Percentiles rank a stretch among this genome's conserved stretches.
Conservation (phyloP, 2,113 vertebrate species). For the Antennarius striatus region DNA sequence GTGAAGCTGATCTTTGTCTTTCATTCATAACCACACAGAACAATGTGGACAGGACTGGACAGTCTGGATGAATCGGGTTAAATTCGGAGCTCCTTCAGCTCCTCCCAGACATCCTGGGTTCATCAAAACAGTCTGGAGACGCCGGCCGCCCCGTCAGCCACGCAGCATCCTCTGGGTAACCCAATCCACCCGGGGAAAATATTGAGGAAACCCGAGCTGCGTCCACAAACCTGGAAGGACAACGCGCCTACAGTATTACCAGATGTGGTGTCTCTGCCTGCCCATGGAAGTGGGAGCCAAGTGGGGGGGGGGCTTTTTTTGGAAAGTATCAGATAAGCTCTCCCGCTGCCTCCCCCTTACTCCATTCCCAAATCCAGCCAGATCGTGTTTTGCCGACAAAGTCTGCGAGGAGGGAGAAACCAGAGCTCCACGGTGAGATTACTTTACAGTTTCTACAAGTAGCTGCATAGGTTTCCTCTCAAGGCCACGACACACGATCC, state of each 20-base stretch:
- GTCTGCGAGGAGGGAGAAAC: constrained; percentile 93
- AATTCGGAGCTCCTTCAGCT: constrained; percentile 66
- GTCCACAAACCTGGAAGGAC: constrained; percentile 88
- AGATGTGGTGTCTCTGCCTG: constrained; percentile 97
- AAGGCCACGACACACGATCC: constrained; percentile 92
- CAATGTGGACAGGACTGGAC: not conserved
- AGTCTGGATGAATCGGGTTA: constrained; percentile 63
- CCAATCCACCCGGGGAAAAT: constrained; percentile 87
- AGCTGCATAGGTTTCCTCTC: constrained; percentile 92
- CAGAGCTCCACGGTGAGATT: constrained; percentile 85
- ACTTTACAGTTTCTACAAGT: constrained; percentile 96
- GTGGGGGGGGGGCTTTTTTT: constrained; percentile 78
- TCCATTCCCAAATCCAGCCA: constrained; percentile 94
- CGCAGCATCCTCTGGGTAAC: constrained; percentile 89
- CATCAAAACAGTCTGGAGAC: constrained; percentile 68
- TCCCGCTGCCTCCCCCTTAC: constrained; percentile 68
- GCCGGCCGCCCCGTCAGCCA: constrained; percentile 70
- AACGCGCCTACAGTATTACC: constrained; percentile 97
- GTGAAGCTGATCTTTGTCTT: constrained; percentile 15
- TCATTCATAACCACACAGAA: constrained; percentile 22
- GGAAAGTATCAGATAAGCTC: constrained; percentile 94
- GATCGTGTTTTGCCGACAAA: constrained; percentile 91
- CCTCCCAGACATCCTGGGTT: constrained; percentile 76
- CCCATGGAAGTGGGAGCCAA: constrained; percentile 79
- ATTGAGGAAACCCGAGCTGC: constrained; percentile 89